Evolutionary conservation across 2,888 invertebrate genomes (phyloP).

Genomic region (Aporophyla lueneburgensis): DNA sequence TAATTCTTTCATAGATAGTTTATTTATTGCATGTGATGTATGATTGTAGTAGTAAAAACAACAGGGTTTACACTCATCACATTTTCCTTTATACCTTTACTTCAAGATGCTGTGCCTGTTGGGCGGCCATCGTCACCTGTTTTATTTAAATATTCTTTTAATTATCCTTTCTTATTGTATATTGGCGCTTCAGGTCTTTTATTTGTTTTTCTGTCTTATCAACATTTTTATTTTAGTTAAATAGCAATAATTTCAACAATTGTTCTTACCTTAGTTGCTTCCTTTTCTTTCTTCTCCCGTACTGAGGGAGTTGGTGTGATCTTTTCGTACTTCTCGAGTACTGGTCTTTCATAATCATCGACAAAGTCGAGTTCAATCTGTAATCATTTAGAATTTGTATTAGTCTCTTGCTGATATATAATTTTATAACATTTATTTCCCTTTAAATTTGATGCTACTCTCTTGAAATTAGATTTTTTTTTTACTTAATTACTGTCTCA

Average conservation of each 20-base stretch:
- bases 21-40: slow-evolving; percentile 33
- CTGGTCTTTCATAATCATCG: slow-evolving; percentile 94
- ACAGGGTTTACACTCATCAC: slow-evolving; percentile 34
- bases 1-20: not conserved
- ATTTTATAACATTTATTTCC: not conserved
- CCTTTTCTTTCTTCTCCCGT: slow-evolving; percentile 87
- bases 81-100: slow-evolving; percentile 82
- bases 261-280: slow-evolving; percentile 79
- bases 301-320: slow-evolving; percentile 86
- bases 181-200: not conserved
- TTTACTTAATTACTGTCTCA: not conserved
- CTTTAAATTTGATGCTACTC: no score
- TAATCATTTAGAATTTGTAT: slow-evolving; percentile 62
- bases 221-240: not conserved
- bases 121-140: slow-evolving; percentile 83
- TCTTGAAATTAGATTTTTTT: not conserved
- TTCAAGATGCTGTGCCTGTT: slow-evolving; percentile 82
- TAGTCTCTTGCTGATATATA: slow-evolving; percentile 23
- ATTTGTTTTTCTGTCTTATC: not conserved
- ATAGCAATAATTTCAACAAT: not conserved
- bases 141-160: slow-evolving; percentile 69
- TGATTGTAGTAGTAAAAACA: slow-evolving; percentile 44
- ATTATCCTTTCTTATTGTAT: slow-evolving; percentile 13
- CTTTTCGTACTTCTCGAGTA: slow-evolving; percentile 93
- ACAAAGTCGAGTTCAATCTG: slow-evolving; percentile 88